These are phyloP conservation scores for Holothuria leucospilota DNA, from an alignment of 53 echinoderm and acorn worm genomes.

Conservation along the genomic window DNA sequence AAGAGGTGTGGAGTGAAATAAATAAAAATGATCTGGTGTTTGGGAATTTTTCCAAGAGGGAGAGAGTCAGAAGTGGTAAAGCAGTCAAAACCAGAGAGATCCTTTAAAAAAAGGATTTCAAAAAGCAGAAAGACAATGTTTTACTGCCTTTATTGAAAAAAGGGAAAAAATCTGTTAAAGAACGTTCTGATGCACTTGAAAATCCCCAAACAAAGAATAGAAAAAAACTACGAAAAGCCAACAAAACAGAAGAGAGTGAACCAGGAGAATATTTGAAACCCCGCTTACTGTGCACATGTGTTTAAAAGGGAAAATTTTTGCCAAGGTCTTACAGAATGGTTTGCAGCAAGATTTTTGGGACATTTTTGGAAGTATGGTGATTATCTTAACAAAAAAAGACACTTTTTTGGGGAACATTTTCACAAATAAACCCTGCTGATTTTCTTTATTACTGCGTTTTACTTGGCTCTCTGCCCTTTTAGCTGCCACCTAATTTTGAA, in stretches of 20 bases:
- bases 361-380: neutral
- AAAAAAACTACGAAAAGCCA: too few species aligned
- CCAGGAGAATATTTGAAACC: neutral
- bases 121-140: neutral
- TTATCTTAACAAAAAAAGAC: too few species aligned
- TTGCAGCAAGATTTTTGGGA: slow-evolving; percentile 9
- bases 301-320: neutral
- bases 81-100: too few species aligned
- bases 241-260: neutral
- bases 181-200: too few species aligned
- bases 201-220: too few species aligned
- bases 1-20: neutral
- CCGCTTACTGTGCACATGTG: too few species aligned
- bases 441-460: neutral
- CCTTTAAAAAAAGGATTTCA: neutral
- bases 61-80: neutral
- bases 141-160: neutral
- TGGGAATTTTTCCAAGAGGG: too few species aligned
- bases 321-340: neutral
- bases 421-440: slow-evolving; percentile 8
- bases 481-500: slow-evolving; percentile 1
- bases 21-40: too few species aligned
- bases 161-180: too few species aligned
- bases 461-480: slow-evolving; percentile 8
- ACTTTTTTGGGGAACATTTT: neutral